A percentile compares a stretch with the other conserved stretches of the same genome.
Evolutionary conservation across 2,797 vertebrate species (phyloP).

Genomic region (Myripristis murdjan): DNA sequence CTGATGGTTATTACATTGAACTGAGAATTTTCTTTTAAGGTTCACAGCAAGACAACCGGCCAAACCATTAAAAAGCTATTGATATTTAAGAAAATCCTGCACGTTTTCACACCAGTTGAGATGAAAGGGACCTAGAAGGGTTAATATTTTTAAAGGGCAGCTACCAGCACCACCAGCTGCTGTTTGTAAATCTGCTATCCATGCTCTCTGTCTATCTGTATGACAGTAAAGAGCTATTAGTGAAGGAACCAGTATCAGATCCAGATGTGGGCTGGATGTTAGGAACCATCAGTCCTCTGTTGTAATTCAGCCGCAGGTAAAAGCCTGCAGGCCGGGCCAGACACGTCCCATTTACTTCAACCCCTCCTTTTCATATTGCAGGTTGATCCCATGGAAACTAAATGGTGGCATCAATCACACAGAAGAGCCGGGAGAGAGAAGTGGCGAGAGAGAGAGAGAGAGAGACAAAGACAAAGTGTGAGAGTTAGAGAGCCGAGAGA

Average conservation of each 20-base stretch:
- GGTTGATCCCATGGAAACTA: conserved; percentile 74
- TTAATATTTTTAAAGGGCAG: background rate
- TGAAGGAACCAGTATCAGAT: conserved; percentile 38
- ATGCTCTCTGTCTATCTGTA: conserved; percentile 18
- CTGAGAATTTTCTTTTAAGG: no score
- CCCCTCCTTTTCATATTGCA: conserved; percentile 64
- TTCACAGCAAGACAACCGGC: no score
- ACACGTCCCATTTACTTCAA: background rate
- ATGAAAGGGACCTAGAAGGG: background rate
- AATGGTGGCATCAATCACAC: conserved; percentile 71
- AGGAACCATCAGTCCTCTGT: conserved; percentile 12
- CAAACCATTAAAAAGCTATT: background rate
- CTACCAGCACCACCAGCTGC: background rate
- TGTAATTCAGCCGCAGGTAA: conserved; percentile 30
- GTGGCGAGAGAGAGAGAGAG: conserved; percentile 30
- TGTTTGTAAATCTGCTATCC: conserved; percentile 27
- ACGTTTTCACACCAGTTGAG: background rate
- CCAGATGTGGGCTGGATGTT: conserved; percentile 54
- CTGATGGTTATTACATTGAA: no score
- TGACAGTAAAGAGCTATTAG: conserved; percentile 61
- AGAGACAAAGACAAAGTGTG: background rate
- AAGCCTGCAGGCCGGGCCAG: conserved; percentile 2
- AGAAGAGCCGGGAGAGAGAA: conserved; percentile 34
- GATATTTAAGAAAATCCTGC: background rate
- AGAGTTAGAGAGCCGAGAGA: background rate